Evolutionary conservation across 2,888 invertebrate species (phyloP), one percentile per base, ranked within the genome.

Genomic region (Crossocerus cetratus): DNA sequence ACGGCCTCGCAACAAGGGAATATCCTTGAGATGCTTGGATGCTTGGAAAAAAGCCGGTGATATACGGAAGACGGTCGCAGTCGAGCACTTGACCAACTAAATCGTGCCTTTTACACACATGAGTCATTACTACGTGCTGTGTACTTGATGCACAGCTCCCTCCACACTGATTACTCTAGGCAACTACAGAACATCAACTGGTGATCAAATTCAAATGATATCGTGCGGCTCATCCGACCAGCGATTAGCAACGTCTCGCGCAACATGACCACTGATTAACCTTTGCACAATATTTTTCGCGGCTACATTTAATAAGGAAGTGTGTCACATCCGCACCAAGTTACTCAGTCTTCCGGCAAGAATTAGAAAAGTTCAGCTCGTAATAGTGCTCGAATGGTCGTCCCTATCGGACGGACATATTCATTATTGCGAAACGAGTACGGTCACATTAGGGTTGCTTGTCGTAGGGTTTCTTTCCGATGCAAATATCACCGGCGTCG

Each of bases 311-410:
- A 64, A 76, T 64, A 53, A 16, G 21, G 55, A 68, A 20, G 13
- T 71, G 65, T 65, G 56, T 71, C 71, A 76, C 20, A 45, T 71
- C 70, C 70, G 58, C 8, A 2, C 16, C 14, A 56, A 71, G 56
- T 62, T 61, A 67, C 3, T 49, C 32, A 32, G 32, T 2, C 32
- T 32, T 32, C 32, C 32, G 32, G 32, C 8, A 32, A 32, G 11
- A 32, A 32, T 32, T 32, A 32, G 8, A 32, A 32, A 32, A 32
- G 32, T 32, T 32, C 8, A 32, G 32, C 32, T 11, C 8, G 11
- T 32, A 32, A 32, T 32, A 32, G 32, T 32, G 5, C 32, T 0
- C 32, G 32, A 32, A 11, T 32, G 32, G 11, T 8, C 11, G 32
- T 32, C 32, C 32, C 32, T 32, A 32, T 32, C 32, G 32, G 11